Conservation (phyloP, 1,140 invertebrate species). For the Papilio polyxenes region DNA sequence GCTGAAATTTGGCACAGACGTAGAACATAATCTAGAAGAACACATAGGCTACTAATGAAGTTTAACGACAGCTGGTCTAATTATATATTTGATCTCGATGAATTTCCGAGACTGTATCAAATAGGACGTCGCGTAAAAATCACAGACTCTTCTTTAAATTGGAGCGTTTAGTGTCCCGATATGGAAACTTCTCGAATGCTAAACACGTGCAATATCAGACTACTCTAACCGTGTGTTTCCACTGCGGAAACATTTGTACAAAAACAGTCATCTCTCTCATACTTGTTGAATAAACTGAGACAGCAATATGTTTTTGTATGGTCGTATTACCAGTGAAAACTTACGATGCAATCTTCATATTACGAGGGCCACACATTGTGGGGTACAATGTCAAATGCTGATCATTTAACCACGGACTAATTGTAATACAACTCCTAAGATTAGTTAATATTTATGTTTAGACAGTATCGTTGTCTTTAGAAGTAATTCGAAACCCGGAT, state of each 20-base stretch:
- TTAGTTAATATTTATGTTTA: background rate
- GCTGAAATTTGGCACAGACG: too few relatives aligned
- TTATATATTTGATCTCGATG: background rate
- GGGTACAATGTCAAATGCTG: background rate
- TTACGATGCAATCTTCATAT: background rate
- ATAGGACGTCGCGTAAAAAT: background rate
- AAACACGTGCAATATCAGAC: background rate
- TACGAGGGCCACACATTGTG: background rate
- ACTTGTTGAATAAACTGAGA: background rate
- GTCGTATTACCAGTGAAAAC: background rate
- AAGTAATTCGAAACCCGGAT: too few relatives aligned
- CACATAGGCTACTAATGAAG: too few relatives aligned
- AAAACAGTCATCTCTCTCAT: background rate
- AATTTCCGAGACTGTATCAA: background rate
- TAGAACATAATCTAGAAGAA: too few relatives aligned
- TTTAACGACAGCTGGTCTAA: background rate
- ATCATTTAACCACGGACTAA: background rate
- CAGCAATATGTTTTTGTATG: background rate
- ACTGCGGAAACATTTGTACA: background rate
- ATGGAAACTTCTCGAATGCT: conserved; percentile 2
- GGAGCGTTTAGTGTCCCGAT: background rate
- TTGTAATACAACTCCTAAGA: background rate
- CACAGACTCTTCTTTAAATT: background rate
- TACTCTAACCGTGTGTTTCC: background rate
- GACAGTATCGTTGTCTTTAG: too few relatives aligned